These are phyloP conservation scores for Andricus grossulariae DNA, from an alignment of 1,140 invertebrate species.

Conservation along the genomic window DNA sequence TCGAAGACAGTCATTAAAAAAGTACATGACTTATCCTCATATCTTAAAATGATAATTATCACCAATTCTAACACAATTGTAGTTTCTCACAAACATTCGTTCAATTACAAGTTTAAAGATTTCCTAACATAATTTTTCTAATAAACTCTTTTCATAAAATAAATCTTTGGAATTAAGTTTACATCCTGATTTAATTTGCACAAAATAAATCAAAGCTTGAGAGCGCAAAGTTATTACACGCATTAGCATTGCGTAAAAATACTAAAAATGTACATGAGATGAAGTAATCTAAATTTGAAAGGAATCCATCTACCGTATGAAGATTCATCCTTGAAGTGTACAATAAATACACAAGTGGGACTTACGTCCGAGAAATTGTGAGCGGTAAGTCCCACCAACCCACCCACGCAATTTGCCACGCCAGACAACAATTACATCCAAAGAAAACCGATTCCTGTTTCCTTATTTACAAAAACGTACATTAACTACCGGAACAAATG, in stretches of 20 bases:
- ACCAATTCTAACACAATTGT: no score
- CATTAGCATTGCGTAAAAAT: neutral
- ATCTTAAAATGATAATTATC: no score
- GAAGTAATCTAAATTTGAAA: slow-evolving; percentile 20
- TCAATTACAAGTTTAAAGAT: no score
- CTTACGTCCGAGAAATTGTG: neutral
- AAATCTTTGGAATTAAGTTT: no score
- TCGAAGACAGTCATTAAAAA: no score
- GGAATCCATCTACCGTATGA: neutral
- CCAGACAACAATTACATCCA: neutral
- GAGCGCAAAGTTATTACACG: no score
- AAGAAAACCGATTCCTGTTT: slow-evolving; percentile 4
- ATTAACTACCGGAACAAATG: slow-evolving; percentile 20
- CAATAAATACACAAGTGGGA: neutral
- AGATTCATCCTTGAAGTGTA: slow-evolving; percentile 9
- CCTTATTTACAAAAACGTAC: slow-evolving; percentile 14
- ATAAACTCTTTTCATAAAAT: no score
- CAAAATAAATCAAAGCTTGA: no score
- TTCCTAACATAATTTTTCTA: no score
- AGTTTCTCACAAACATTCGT: no score
- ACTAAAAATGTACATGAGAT: slow-evolving; percentile 1
- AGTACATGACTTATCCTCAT: no score
- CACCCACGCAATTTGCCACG: neutral
- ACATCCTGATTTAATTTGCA: no score
- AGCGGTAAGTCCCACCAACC: neutral